Evolutionary conservation across 2,888 invertebrate species (phyloP).

Genomic region (Drosophila mimica): DNA sequence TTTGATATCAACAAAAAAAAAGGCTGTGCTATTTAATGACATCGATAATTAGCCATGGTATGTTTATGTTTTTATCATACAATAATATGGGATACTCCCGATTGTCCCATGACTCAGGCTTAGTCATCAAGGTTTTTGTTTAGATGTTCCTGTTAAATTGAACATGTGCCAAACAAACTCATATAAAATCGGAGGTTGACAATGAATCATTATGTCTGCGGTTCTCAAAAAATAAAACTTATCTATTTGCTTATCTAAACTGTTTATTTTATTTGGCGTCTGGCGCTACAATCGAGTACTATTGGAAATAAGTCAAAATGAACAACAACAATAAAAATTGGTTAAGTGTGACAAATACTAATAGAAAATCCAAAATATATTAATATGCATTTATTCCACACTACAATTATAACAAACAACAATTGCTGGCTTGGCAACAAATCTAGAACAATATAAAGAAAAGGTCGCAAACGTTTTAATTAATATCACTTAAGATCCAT

Average conservation of each 20-base stretch:
- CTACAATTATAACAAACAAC: background rate
- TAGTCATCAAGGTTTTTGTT: background rate
- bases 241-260: constrained; percentile 26
- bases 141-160: background rate
- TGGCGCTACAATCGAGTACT: background rate
- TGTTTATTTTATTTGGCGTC: background rate
- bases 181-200: constrained; percentile 14
- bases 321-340: background rate
- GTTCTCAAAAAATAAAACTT: background rate
- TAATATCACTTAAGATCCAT: constrained; percentile 73
- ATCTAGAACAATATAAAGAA: constrained; percentile 44
- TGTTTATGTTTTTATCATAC: background rate
- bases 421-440: constrained; percentile 33
- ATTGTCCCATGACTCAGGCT: background rate
- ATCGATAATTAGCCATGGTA: background rate
- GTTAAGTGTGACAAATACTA: background rate
- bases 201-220: constrained; percentile 22
- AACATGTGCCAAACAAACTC: background rate
- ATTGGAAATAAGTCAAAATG: constrained; percentile 2
- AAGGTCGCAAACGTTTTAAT: constrained; percentile 72
- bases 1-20: background rate
- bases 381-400: constrained; percentile 9
- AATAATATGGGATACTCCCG: background rate
- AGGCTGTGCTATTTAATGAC: background rate
- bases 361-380: background rate